A percentile compares a stretch with the other conserved stretches of the same genome.
Evolutionary conservation across 2,113 vertebrate genomes (phyloP).

Genomic region (Callospermophilus lateralis): DNA sequence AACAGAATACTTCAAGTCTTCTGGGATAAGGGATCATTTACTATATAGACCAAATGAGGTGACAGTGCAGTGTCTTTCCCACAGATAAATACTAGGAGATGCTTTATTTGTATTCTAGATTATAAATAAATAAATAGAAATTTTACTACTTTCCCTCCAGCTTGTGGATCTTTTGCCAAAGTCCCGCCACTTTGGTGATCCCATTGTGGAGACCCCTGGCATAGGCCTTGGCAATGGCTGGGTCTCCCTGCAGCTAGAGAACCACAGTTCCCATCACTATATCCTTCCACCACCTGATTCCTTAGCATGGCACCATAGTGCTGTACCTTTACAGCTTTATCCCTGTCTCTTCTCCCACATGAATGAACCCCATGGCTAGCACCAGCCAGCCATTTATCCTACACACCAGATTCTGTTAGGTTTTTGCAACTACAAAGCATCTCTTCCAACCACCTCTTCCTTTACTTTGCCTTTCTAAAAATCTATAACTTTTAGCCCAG

Average conservation of each 20-base stretch:
- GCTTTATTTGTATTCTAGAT: background rate
- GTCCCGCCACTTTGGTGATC: background rate
- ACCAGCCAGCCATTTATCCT: background rate
- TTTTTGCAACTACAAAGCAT: background rate
- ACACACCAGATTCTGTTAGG: background rate
- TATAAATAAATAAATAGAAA: background rate
- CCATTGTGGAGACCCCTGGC: accelerated
- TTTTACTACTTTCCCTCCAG: background rate
- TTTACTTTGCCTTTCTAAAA: background rate
- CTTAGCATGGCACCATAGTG: background rate
- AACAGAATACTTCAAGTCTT: background rate
- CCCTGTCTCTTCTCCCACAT: background rate
- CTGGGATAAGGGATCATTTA: accelerated
- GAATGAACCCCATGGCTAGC: background rate
- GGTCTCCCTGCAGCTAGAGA: background rate
- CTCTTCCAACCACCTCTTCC: background rate
- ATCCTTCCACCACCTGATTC: background rate
- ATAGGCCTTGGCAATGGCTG: too few relatives aligned
- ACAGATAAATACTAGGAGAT: too few relatives aligned
- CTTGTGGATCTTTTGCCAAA: background rate
- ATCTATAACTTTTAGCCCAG: background rate
- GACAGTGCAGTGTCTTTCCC: background rate
- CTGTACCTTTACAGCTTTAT: background rate
- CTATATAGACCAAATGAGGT: background rate
- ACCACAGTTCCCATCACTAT: background rate